These are phyloP conservation scores for Alcis repandata DNA, from an alignment of 2,888 invertebrate genomes.

Conservation along the genomic window DNA sequence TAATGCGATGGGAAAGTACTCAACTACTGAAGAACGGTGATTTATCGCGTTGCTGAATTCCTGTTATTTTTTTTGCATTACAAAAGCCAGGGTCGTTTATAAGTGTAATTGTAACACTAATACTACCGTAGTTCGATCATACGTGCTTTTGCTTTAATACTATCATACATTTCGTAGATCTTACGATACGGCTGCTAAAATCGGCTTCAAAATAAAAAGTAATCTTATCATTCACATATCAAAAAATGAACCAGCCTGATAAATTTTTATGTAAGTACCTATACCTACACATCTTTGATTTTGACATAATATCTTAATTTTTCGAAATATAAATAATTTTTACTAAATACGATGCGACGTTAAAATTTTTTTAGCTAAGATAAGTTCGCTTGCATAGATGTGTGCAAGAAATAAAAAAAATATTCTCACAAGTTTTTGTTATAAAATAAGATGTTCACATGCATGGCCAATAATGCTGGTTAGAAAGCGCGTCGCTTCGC, in stretches of 20 bases:
- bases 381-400: conserved; percentile 15
- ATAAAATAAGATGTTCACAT: conserved; percentile 47
- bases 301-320: too few relatives aligned
- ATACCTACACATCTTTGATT: too few relatives aligned
- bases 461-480: conserved; percentile 58
- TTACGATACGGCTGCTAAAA: not conserved
- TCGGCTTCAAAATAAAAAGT: not conserved
- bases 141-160: not conserved
- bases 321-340: too few relatives aligned
- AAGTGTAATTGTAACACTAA: not conserved
- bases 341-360: not conserved
- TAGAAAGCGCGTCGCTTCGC: conserved; percentile 82
- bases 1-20: conserved; percentile 32
- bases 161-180: not conserved
- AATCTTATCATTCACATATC: not conserved
- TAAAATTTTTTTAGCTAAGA: not conserved
- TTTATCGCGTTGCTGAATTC: not conserved
- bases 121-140: not conserved
- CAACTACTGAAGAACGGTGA: conserved; percentile 10
- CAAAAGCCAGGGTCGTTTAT: not conserved
- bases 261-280: too few relatives aligned
- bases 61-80: not conserved
- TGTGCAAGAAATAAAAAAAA: conserved; percentile 24
- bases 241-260: not conserved
- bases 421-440: conserved; percentile 31